Percentiles rank a stretch among this genome's conserved stretches.
phyloP scores from a whole-genome alignment of 2,113 vertebrate genomes.

The Microtus richardsoni region DNA sequence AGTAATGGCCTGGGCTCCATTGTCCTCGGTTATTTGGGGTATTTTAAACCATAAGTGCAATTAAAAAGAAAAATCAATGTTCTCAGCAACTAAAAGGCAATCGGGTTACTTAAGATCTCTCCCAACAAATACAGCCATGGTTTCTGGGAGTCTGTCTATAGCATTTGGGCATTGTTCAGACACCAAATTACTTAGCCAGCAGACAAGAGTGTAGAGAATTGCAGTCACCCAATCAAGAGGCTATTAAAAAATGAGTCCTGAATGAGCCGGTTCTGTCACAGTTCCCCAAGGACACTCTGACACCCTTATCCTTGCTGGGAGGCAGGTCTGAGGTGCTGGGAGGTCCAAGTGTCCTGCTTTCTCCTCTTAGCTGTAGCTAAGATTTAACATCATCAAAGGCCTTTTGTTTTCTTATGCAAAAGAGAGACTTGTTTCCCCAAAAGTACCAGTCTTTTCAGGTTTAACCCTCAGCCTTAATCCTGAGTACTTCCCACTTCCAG shows the following conservation, averaged over 20 bases:
- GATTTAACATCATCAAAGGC: not conserved
- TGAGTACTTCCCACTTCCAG: not conserved
- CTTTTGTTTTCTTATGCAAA: constrained; percentile 34
- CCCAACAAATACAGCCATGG: not conserved
- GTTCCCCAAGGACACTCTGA: not conserved
- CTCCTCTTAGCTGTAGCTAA: not conserved
- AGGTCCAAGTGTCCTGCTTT: not conserved
- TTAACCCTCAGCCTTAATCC: not conserved
- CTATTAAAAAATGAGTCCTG: constrained; percentile 62
- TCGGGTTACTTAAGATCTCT: constrained; percentile 56
- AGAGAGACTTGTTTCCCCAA: not conserved
- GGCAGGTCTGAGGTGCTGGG: not conserved
- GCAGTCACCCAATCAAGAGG: constrained; percentile 49
- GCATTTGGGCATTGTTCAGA: constrained; percentile 48
- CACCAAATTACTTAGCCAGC: constrained; percentile 61
- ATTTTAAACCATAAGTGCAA: constrained; percentile 64
- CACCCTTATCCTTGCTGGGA: not conserved
- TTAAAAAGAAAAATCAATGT: constrained; percentile 73
- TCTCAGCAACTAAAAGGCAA: constrained; percentile 65
- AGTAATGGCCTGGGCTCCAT: constrained; percentile 15
- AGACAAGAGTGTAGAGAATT: constrained; percentile 30
- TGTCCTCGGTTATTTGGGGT: constrained; percentile 44
- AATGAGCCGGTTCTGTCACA: constrained; percentile 39
- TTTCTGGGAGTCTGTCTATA: constrained; percentile 49
- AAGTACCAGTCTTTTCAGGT: not conserved